Evolutionary conservation across 2,113 vertebrate genomes (phyloP), one percentile per base, ranked within the genome.

Genomic region (Chloropsis hardwickii): DNA sequence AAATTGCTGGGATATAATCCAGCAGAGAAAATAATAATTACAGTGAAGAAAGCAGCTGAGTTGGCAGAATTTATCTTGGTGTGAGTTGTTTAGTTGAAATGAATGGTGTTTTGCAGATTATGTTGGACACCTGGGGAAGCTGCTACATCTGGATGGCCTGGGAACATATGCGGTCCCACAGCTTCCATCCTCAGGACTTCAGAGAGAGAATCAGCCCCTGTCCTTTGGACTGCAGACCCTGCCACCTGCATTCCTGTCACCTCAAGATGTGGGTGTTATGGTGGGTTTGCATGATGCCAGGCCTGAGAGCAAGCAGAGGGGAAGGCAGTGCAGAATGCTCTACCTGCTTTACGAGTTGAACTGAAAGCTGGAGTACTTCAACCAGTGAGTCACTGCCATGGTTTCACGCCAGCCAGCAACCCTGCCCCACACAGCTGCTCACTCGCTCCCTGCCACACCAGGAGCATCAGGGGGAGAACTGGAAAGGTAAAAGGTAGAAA

Each of bases 371-470:
- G 15, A 20, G 8, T 23, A 8, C 33, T 45, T 58, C 42, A 54
- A 4, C 12, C 23, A 33, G 19, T 7, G 60, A 57, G 28, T 54
- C 3, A 2, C 21, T 47, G 40, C 35, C 5, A 1, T 27, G 47
- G 62, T 19, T 67, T 31, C 21, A 48, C 4, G 17, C 40, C 54
- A 58, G 31, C 27, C 67, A 44, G 31, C 11, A 57, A 2, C 8
- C 27, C 37, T 44, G 24, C 24, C 33, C 39, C 39, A 31, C 11
- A 3, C 23, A 29, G 61, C 45, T 37, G 37, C 37, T 37, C 0
- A 0, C 37, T 57, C 0, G 0, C 13, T 45, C 53, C 12, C 24
- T 39, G 20, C 53, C 21, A 29, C 21, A 47, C 11, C 47, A 48
- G 29, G 29, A 69, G 54, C 61, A 22, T 3, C n/a, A 37, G 4